phyloP scores from a whole-genome alignment of 2,797 vertebrate species.

The Phyllotis vaccarum region DNA sequence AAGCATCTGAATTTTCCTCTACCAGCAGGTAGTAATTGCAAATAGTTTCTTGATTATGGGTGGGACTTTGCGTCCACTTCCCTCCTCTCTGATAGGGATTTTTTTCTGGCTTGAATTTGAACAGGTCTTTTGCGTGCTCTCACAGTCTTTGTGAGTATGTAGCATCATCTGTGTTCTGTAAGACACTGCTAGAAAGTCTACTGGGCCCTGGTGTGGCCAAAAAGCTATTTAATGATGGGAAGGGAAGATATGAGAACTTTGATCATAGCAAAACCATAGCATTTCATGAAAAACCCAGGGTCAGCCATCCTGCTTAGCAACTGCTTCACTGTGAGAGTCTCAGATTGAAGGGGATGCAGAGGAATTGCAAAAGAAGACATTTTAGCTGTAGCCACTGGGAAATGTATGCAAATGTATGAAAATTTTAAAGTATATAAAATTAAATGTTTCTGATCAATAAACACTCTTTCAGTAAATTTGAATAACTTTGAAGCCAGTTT shows the following conservation, averaged over 20 bases:
- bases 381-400: slow-evolving; percentile 2
- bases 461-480: slow-evolving; percentile 54
- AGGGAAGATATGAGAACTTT: background rate
- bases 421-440: slow-evolving; percentile 36
- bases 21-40: background rate
- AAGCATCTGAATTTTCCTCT: background rate
- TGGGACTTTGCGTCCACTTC: background rate
- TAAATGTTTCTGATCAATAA: slow-evolving; percentile 65
- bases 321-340: background rate
- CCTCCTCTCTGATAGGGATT: background rate
- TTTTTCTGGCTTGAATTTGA: background rate
- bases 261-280: slow-evolving; percentile 5
- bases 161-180: background rate
- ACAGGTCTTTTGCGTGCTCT: background rate
- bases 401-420: background rate
- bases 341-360: background rate
- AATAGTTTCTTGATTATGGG: background rate
- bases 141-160: background rate
- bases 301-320: background rate
- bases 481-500: slow-evolving; percentile 32
- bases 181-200: background rate
- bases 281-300: slow-evolving; percentile 18
- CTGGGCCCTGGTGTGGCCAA: background rate
- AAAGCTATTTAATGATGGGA: background rate
- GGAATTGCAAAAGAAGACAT: slow-evolving; percentile 34